Percentiles rank a stretch among this genome's conserved stretches.
phyloP scores from a whole-genome alignment of 53 echinoderm and acorn worm genomes.

The Pentamera pediparva region DNA sequence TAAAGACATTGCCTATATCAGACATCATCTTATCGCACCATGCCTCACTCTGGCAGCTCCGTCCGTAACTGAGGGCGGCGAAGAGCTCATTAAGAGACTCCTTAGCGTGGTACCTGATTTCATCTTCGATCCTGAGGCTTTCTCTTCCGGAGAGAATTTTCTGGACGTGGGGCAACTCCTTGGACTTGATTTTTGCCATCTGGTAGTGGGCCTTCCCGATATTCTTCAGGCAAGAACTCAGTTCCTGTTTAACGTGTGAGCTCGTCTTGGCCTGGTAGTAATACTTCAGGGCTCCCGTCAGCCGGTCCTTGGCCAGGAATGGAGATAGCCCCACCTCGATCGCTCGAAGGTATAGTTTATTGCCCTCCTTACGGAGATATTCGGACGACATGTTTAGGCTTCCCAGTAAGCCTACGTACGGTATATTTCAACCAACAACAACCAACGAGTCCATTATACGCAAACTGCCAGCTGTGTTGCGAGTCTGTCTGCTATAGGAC shows the following conservation, averaged over 20 bases:
- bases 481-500: too few relatives aligned
- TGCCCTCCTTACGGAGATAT: too few relatives aligned
- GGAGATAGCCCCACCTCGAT: neutral
- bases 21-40: slow-evolving; percentile 9
- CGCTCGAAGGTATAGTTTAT: neutral
- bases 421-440: too few relatives aligned
- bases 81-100: slow-evolving; percentile 3
- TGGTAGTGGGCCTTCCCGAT: slow-evolving; percentile 16
- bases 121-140: slow-evolving; percentile 5
- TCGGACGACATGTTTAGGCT: too few relatives aligned
- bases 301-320: neutral
- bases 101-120: slow-evolving; percentile 9
- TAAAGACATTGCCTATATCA: neutral
- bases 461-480: too few relatives aligned
- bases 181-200: neutral
- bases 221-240: neutral
- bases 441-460: too few relatives aligned
- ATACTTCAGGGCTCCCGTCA: neutral
- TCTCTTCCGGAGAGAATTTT: too few relatives aligned
- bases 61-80: neutral
- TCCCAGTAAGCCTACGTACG: too few relatives aligned
- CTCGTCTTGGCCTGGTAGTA: slow-evolving; percentile 3
- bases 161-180: too few relatives aligned
- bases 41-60: neutral
- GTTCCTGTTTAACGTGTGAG: neutral